phyloP scores from a whole-genome alignment of 2,888 invertebrate species.

The Priocnemis perturbator region DNA sequence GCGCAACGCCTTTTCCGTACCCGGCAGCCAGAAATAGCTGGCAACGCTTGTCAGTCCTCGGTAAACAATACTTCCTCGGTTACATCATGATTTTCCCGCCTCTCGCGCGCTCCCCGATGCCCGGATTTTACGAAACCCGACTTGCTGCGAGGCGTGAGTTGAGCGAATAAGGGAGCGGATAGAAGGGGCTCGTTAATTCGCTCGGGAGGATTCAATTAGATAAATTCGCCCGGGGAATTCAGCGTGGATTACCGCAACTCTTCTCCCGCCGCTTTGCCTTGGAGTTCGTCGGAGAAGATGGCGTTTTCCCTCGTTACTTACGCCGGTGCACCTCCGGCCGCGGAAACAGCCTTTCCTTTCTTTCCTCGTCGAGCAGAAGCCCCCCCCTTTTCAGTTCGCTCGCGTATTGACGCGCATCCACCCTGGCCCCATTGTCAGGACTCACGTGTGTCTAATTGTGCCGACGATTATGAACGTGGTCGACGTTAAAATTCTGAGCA shows the following conservation, averaged over 20 bases:
- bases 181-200: slow-evolving; percentile 54
- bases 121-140: background rate
- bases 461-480: too few species aligned
- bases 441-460: too few species aligned
- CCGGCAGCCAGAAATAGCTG: too few species aligned
- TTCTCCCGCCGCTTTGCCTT: slow-evolving; percentile 11
- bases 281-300: background rate
- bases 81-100: background rate
- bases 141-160: background rate
- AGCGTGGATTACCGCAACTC: slow-evolving; percentile 43
- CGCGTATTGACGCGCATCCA: too few species aligned
- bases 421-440: too few species aligned
- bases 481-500: too few species aligned
- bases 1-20: too few species aligned
- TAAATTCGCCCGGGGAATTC: slow-evolving; percentile 54
- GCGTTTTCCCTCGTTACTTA: slow-evolving; percentile 1
- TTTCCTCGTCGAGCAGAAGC: too few species aligned
- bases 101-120: background rate
- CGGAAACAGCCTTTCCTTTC: too few species aligned
- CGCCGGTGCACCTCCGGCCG: too few species aligned
- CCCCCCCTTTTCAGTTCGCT: too few species aligned
- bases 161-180: slow-evolving; percentile 18
- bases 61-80: background rate
- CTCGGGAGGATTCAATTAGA: slow-evolving; percentile 60
- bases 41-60: background rate